Evolutionary conservation across 2,113 vertebrate genomes (phyloP).

Genomic region (Cryptotis parvus): DNA sequence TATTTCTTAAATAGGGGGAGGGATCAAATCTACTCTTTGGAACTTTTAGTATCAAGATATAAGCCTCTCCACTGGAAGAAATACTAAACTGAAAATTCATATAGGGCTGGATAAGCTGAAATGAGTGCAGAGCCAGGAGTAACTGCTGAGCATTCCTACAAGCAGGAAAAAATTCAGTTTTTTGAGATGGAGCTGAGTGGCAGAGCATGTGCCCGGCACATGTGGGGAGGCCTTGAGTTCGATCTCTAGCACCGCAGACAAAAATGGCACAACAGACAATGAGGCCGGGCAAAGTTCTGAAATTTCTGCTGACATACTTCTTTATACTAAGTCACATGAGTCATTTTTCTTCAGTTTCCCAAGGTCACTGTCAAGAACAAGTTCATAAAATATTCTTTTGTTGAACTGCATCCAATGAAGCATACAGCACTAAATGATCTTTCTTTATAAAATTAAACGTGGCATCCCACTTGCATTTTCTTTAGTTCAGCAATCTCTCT

Average conservation of each 20-base stretch:
- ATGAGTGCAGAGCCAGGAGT: no score
- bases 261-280: slow-evolving; percentile 22
- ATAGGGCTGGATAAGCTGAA: neutral
- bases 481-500: slow-evolving; percentile 48
- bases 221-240: no score
- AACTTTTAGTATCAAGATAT: neutral
- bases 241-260: no score
- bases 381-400: slow-evolving; percentile 22
- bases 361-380: slow-evolving; percentile 25
- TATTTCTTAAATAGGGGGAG: neutral
- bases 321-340: slow-evolving; percentile 2
- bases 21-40: neutral
- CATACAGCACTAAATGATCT: slow-evolving; percentile 35
- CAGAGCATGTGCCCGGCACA: no score
- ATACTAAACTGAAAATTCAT: neutral
- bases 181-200: no score
- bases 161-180: neutral
- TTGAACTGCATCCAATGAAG: slow-evolving; percentile 42
- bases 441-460: slow-evolving; percentile 58
- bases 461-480: neutral
- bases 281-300: slow-evolving; percentile 15
- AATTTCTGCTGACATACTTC: slow-evolving; percentile 35
- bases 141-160: no score
- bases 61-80: neutral
- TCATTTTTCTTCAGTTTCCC: slow-evolving; percentile 10